phyloP scores from a whole-genome alignment of 2,113 vertebrate genomes.

The Neolamprologus sp. region DNA sequence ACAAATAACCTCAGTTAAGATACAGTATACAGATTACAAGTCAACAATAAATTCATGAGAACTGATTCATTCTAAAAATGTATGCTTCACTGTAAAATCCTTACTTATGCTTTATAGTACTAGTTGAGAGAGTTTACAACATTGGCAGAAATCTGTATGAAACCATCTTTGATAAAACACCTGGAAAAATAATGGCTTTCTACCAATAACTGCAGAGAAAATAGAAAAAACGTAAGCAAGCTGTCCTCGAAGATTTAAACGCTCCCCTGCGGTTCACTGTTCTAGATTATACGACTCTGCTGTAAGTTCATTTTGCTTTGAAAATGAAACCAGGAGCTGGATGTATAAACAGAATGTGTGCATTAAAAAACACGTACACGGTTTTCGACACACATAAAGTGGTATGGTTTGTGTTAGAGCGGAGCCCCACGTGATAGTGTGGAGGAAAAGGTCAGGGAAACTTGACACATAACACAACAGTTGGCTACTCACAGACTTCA shows the following conservation, averaged over 20 bases:
- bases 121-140: neutral
- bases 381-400: neutral
- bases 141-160: neutral
- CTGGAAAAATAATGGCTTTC: neutral
- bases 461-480: neutral
- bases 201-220: neutral
- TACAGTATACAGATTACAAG: conserved; percentile 23
- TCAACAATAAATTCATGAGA: neutral
- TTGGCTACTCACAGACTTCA: neutral
- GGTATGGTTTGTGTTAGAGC: neutral
- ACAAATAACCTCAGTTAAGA: conserved; percentile 20
- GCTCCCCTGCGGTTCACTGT: neutral
- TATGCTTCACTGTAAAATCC: neutral
- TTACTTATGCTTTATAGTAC: neutral
- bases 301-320: neutral
- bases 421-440: neutral
- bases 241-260: neutral
- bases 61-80: neutral
- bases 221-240: neutral
- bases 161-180: neutral
- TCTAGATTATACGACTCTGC: neutral
- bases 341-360: neutral
- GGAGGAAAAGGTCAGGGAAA: neutral
- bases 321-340: neutral
- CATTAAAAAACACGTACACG: neutral